phyloP scores from a whole-genome alignment of 2,888 invertebrate species.

The Thymelicus lineola region DNA sequence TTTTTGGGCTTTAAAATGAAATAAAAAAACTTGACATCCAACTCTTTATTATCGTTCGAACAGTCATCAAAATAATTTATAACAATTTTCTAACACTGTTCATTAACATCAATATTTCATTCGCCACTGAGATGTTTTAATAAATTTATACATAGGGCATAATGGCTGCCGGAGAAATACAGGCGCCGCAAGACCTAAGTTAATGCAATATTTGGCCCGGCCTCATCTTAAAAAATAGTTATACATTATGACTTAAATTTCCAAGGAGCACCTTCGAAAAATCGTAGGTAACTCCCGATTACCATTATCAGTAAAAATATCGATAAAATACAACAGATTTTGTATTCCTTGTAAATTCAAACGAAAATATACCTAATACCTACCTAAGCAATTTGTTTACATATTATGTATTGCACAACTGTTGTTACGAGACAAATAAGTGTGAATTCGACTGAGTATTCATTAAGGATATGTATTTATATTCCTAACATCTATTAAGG shows the following conservation, averaged over 20 bases:
- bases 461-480: conserved; percentile 81
- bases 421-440: conserved; percentile 73
- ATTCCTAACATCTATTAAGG: conserved; percentile 76
- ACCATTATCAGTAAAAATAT: conserved; percentile 77
- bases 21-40: conserved; percentile 78
- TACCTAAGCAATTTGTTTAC: conserved; percentile 78
- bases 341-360: conserved; percentile 81
- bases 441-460: conserved; percentile 82
- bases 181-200: conserved; percentile 76
- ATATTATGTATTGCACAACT: conserved; percentile 82
- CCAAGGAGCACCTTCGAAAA: conserved; percentile 59
- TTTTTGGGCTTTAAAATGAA: conserved; percentile 54
- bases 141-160: conserved; percentile 73
- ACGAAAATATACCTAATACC: conserved; percentile 81
- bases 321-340: conserved; percentile 83
- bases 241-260: conserved; percentile 81
- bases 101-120: conserved; percentile 82
- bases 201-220: conserved; percentile 85
- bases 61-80: conserved; percentile 87
- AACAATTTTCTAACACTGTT: conserved; percentile 86
- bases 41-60: conserved; percentile 86
- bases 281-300: conserved; percentile 55
- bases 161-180: conserved; percentile 71
- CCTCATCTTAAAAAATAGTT: conserved; percentile 82
- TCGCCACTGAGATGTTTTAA: conserved; percentile 82